Evolutionary conservation across 2,797 vertebrate genomes (phyloP), one percentile per base, ranked within the genome.

Genomic region (Erethizon dorsatum): DNA sequence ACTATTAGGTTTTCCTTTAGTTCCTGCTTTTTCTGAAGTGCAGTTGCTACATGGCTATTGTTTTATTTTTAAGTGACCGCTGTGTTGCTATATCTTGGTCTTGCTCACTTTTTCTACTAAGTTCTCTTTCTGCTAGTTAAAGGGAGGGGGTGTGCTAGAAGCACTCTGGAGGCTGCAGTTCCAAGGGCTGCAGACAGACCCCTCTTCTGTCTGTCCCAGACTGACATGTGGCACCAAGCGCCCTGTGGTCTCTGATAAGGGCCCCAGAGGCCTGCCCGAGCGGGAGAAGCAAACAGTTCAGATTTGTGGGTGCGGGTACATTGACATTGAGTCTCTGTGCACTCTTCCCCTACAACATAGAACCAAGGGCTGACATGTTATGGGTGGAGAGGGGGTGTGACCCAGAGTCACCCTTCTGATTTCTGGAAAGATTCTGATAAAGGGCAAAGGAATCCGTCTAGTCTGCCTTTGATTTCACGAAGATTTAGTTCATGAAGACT

Each of bases 401-500:
- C 18, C 47, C 56, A 69, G 41, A 94, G 6, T 20, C 18, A 31
- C 79, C 22, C 75, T 78, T 83, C 33, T 50, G 45, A 41, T 37
- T 87, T 61, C n/a, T 26, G 45, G 61, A 15, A 78, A 54, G 73
- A 26, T 90, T 79, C 50, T 45, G 47, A 78, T 28, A 80, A 78
- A 94, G 78, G 73, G 54, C 50, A 82, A 50, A 88, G 18, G 20
- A 88, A 79, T 86, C 50, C n/a, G n/a, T n/a, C n/a, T n/a, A n/a
- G 8, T 80, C 37, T 82, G 47, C 50, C 65, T 91, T 50, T 79
- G 88, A 82, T 41, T 67, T 83, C 69, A 75, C 41, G 65, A 41
- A 67, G 75, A 73, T 95, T 61, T 24, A 91, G 71, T 90, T 83
- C 57, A 78, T 45, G 47, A 83, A 83, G 54, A 57, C 59, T 93